Evolutionary conservation across 2,888 invertebrate species (phyloP), one percentile per base, ranked within the genome.

Genomic region (Pyrrhosoma nymphula): DNA sequence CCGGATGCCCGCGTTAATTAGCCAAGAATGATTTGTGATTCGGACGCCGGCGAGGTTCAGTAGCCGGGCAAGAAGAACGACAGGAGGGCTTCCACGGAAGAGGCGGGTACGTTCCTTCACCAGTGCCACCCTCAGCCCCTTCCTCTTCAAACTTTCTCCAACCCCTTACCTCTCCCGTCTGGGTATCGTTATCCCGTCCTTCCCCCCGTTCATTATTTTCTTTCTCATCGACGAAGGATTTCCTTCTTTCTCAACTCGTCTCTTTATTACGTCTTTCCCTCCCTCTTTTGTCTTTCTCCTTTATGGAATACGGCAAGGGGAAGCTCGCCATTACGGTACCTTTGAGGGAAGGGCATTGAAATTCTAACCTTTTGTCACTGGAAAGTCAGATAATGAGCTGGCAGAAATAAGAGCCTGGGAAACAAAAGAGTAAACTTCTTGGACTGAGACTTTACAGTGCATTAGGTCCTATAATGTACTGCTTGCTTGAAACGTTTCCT

Each of bases 11-110:
- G 23, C 39, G 39, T 39, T 91, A 91, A 91, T 91, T 91, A 91
- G 91, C 30, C 63, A 60, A 91, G 63, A 63, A 69, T 63, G 63
- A 91, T n/a, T 91, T 63, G 60, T 63, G 63, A 63, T 39, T 63
- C 23, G 56, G 39, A 91, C 91, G 23, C n/a, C n/a, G 39, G 63
- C 23, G 60, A 47, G 91, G 35, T 63, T 60, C 6, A 39, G 26
- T 4, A 35, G 91, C 56, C 35, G 10, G 26, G 82, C 26, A 26
- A 26, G n/a, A 55, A 56, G 89, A 35, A 39, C 39, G 63, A 39
- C 63, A 39, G 60, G 14, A 91, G n/a, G 35, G 14, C 63, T 69
- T 63, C 23, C 23, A 26, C n/a, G 63, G 14, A 39, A 39, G 63
- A 91, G 63, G 63, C 23, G 91, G 91, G 2, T 82, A 35, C 35